A percentile compares a stretch with the other conserved stretches of the same genome.
These are phyloP conservation scores for Leptodactylus fallax DNA, from an alignment of 2,797 vertebrate species.

Conservation along the genomic window DNA sequence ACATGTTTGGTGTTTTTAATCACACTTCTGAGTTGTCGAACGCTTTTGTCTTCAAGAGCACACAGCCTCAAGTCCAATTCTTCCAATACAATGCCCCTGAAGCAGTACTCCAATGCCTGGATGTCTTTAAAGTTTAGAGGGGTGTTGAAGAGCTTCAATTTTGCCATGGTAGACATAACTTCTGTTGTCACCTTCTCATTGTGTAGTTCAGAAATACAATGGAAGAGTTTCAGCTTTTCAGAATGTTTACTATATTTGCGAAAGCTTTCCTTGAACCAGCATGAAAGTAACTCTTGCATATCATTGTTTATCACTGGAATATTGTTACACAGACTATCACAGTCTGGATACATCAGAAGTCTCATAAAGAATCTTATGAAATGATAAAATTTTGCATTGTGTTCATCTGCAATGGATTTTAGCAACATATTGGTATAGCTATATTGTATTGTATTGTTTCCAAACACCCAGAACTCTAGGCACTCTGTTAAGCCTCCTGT, in stretches of 20 bases:
- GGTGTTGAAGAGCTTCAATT: constrained; percentile 24
- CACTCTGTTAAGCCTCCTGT: neutral
- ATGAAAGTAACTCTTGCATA: neutral
- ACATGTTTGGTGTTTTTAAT: constrained; percentile 34
- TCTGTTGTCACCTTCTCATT: constrained; percentile 11
- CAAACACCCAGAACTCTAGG: constrained; percentile 4
- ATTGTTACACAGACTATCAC: constrained; percentile 5
- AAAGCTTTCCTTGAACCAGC: constrained; percentile 15
- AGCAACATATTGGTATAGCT: neutral
- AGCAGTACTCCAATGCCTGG: constrained; percentile 30
- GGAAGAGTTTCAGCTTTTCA: constrained; percentile 35
- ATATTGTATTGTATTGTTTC: neutral
- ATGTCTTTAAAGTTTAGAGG: constrained; percentile 29
- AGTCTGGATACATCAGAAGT: constrained; percentile 26
- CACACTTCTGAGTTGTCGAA: constrained; percentile 26
- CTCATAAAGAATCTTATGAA: constrained; percentile 53
- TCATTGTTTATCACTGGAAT: neutral
- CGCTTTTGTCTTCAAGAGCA: constrained; percentile 11
- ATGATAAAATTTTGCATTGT: constrained; percentile 18
- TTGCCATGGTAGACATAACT: neutral
- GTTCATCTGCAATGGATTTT: neutral
- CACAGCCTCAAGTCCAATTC: constrained; percentile 49
- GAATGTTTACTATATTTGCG: neutral
- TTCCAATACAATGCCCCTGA: constrained; percentile 11
- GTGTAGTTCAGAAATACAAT: constrained; percentile 54